Evolutionary conservation across 2,113 vertebrate genomes (phyloP), one percentile per base, ranked within the genome.

Genomic region (Sinocyclocheilus anophthalmus): DNA sequence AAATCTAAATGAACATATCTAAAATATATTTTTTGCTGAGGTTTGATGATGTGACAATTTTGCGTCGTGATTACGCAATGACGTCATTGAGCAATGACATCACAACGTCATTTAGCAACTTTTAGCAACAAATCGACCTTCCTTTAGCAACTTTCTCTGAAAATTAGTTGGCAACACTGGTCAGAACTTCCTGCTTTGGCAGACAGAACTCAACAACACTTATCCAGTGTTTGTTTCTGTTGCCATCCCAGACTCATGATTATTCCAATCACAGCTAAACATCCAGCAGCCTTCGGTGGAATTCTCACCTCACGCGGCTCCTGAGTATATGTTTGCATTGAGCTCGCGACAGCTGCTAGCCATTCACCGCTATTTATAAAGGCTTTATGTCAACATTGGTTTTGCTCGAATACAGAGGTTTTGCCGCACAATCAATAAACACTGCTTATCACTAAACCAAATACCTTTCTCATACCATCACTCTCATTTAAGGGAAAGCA

Each of bases 131-230:
- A 26, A 26, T 26, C 26, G 26, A 26, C 26, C 26, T 26, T 26
- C 26, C 26, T 26, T 26, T 26, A 26, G 26, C 26, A 26, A 26
- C 26, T 26, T 26, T 26, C 26, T 26, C 26, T 26, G 26, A 26
- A 26, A 26, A 26, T 26, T 26, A 26, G 26, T 26, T 26, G 26
- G 26, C 26, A 26, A 26, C 26, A 26, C 26, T 26, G 26, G 92
- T 90, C 92, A 93, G 89, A 87, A 93, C 90, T 94, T 94, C 93
- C 92, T 93, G 92, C 94, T 94, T 93, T 93, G 83, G 81, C 69
- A 76, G 59, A 85, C 80, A 85, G 85, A 76, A 85, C 24, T 37
- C 45, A 48, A 65, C 90, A 91, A 91, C 88, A 91, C 87, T 65
- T 85, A 61, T 75, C 77, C 77, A 24, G 61, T 79, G 16, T 75